Conservation (phyloP, 2,797 vertebrate genomes). For the Okamejei kenojei region DNA sequence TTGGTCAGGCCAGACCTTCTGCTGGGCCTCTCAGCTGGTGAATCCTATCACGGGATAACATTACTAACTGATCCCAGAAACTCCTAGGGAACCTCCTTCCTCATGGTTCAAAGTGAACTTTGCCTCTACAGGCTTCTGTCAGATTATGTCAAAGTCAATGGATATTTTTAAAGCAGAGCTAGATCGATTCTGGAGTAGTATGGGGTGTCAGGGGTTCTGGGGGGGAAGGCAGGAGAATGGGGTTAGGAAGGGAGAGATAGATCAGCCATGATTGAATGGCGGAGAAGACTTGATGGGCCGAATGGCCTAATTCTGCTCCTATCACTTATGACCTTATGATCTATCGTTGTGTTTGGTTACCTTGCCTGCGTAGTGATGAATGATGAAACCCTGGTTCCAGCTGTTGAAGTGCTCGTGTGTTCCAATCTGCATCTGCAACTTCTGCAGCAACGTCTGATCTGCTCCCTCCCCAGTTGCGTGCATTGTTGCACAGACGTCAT, state of each 20-base stretch:
- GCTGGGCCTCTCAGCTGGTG: neutral
- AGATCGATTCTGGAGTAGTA: no score
- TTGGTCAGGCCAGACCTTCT: neutral
- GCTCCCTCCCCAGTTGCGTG: constrained; percentile 93
- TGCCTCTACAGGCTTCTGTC: no score
- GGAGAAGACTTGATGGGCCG: no score
- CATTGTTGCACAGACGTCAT: constrained; percentile 97
- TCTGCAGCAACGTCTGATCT: constrained; percentile 93
- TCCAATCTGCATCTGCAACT: constrained; percentile 86
- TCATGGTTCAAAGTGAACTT: neutral
- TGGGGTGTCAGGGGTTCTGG: no score
- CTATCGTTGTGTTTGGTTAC: constrained; percentile 50
- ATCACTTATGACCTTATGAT: no score
- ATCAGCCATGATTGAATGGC: no score
- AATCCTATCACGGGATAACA: neutral
- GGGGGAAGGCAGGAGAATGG: no score
- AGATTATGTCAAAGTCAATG: no score
- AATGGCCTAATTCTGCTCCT: no score
- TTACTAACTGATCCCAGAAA: neutral
- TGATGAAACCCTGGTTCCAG: constrained; percentile 98
- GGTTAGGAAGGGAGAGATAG: no score
- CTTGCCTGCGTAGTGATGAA: constrained; percentile 98
- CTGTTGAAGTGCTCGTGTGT: constrained; percentile 97
- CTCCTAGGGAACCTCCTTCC: neutral
- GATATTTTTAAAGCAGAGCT: no score